Base-by-base conservation (phyloP, 37 sponge, comb jelly and placozoan species). In the Aplysina aerophoba region DNA sequence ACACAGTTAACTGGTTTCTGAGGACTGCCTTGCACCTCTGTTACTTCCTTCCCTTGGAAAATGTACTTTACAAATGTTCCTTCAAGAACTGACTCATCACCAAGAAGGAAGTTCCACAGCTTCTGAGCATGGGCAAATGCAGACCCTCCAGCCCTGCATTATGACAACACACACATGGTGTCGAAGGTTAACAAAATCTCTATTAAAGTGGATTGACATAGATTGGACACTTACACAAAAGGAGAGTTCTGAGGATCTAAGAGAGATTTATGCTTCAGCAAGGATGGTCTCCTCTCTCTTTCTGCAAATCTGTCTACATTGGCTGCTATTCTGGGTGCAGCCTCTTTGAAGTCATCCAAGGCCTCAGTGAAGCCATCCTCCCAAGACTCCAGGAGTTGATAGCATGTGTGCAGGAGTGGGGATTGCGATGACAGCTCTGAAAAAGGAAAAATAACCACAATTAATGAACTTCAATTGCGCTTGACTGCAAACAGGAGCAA, bases 191-290 rank as follows among this genome's bases (percentile, higher is more conserved):
- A 44, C 8, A 44, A 63, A 6, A 12, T 28, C 3, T 63, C 65
- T 5, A 63, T 5, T 13, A 24, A 27, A n/a, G n/a, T n/a, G n/a
- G n/a, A n/a, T n/a, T n/a, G n/a, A n/a, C n/a, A n/a, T n/a, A n/a
- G n/a, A n/a, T n/a, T n/a, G 65, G 5, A 31, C 34, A 83, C 79
- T 34, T 57, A 91, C 92, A 65, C 86, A 72, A 96, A 96, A 20
- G 96, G 96, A 0, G 95, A 88, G 62, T 89, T 82, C 24, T 87
- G 81, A 0, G 95, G 90, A 61, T 93, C 96, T 50, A 96, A 84
- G 24, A 96, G 86, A 37, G 86, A 83, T 66, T 96, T 96, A 65
- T 96, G 95, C 55, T 83, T 79, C 78, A 88, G 80, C 39, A 96
- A 39, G 5, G 92, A 86, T 17, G 91, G 89, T 22, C 92, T 35